Evolutionary conservation across 2,113 vertebrate genomes (phyloP).

Genomic region (Chaetorhynchus papuensis): DNA sequence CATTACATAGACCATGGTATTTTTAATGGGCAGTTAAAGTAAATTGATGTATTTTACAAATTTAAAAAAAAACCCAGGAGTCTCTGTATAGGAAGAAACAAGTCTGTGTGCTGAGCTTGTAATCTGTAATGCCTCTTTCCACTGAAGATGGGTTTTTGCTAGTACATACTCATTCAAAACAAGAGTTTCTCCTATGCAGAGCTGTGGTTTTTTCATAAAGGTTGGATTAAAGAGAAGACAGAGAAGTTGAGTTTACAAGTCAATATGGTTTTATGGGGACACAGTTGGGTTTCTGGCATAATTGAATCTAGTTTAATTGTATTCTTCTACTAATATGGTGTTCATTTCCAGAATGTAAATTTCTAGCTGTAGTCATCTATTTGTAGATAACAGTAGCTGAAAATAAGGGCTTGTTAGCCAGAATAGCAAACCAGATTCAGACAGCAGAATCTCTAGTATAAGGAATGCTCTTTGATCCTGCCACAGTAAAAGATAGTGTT

Average conservation of each 20-base stretch:
- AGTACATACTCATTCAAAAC: not conserved
- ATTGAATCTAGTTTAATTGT: not conserved
- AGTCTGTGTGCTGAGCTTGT: not conserved
- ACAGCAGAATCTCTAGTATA: not conserved
- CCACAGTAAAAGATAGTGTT: not conserved
- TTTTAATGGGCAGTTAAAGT: not conserved
- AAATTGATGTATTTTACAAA: not conserved
- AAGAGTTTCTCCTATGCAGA: not conserved
- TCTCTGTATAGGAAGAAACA: not conserved
- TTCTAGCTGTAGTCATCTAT: not conserved
- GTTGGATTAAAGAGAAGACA: not conserved
- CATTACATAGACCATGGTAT: accelerated
- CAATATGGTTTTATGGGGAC: not conserved
- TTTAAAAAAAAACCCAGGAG: accelerated
- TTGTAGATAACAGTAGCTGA: not conserved
- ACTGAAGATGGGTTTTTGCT: not conserved
- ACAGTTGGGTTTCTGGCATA: not conserved
- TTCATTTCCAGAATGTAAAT: not conserved
- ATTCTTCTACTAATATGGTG: not conserved
- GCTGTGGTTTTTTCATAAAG: not conserved
- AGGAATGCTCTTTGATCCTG: conserved; percentile 4
- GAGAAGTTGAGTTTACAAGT: not conserved
- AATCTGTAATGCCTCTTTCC: not conserved
- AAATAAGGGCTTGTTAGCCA: not conserved
- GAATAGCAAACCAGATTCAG: not conserved